A percentile compares a stretch with the other conserved stretches of the same genome.
Conservation (phyloP, 2,888 invertebrate species). For the Chironomus riparius region DNA sequence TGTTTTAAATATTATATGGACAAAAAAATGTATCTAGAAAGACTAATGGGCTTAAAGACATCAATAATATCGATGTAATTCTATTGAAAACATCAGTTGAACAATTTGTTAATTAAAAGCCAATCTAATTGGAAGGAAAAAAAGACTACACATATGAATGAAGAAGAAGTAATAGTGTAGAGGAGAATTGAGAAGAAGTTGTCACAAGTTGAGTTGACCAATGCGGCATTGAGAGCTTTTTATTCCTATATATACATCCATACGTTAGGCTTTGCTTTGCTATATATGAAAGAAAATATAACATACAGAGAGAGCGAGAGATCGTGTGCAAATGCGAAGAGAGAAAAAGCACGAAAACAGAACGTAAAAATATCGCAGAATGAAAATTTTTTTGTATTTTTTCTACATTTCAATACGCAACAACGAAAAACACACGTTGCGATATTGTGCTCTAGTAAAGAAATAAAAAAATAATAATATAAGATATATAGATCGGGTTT, state of each 20-base stretch:
- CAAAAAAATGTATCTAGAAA: not conserved
- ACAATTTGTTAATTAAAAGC: slow-evolving; percentile 8
- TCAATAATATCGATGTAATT: not conserved
- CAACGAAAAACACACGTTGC: slow-evolving; percentile 25
- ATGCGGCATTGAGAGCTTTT: slow-evolving; percentile 1
- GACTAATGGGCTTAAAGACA: not conserved
- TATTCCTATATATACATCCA: not conserved
- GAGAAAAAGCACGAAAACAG: slow-evolving; percentile 18
- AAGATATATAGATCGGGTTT: not conserved
- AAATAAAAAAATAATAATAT: not conserved
- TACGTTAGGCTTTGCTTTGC: not conserved
- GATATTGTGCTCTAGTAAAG: not conserved
- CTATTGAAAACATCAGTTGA: not conserved
- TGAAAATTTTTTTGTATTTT: slow-evolving; percentile 25
- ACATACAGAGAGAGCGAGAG: slow-evolving; percentile 5
- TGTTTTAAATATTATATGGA: not conserved
- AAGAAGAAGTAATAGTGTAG: not conserved
- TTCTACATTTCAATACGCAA: slow-evolving; percentile 28
- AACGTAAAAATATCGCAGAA: slow-evolving; percentile 22
- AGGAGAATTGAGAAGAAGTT: not conserved
- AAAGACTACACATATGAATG: not conserved
- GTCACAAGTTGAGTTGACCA: not conserved
- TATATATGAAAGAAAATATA: not conserved
- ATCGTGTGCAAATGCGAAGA: not conserved
- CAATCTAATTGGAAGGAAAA: not conserved